Conservation (phyloP, 2,888 invertebrate species). For the Phlogophora meticulosa region DNA sequence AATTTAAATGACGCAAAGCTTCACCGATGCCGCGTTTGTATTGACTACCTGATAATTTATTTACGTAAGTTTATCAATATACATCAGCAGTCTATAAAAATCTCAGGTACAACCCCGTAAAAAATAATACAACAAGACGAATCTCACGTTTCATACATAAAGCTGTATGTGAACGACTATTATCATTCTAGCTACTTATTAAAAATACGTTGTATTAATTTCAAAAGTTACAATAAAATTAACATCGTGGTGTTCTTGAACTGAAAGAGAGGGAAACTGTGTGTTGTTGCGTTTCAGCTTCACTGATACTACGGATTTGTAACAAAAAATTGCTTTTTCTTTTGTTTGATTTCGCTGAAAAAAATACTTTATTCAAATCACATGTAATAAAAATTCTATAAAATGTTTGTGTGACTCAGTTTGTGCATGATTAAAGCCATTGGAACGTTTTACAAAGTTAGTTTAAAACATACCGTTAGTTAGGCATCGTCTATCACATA, state of each 20-base stretch:
- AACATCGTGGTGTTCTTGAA: slow-evolving; percentile 38
- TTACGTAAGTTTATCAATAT: slow-evolving; percentile 59
- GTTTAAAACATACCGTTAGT: slow-evolving; percentile 77
- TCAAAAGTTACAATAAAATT: slow-evolving; percentile 35
- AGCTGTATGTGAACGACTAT: slow-evolving; percentile 46
- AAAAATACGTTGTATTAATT: slow-evolving; percentile 48
- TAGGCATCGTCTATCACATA: slow-evolving; percentile 88
- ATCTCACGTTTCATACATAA: slow-evolving; percentile 49
- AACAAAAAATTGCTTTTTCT: slow-evolving; percentile 16
- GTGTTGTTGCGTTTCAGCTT: slow-evolving; percentile 12
- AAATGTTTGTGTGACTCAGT: slow-evolving; percentile 75
- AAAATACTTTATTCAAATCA: slow-evolving; percentile 11
- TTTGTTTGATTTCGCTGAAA: neutral
- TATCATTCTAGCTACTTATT: slow-evolving; percentile 39
- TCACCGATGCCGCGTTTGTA: slow-evolving; percentile 9
- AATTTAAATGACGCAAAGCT: slow-evolving; percentile 5
- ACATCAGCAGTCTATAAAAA: slow-evolving; percentile 59
- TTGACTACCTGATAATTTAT: slow-evolving; percentile 29
- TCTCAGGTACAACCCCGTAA: slow-evolving; percentile 66
- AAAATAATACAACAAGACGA: slow-evolving; percentile 55
- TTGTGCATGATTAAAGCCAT: slow-evolving; percentile 88
- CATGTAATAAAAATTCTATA: slow-evolving; percentile 63
- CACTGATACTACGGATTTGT: slow-evolving; percentile 13
- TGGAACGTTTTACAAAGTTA: slow-evolving; percentile 76
- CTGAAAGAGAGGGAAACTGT: slow-evolving; percentile 3